Evolutionary conservation across 2,888 invertebrate genomes (phyloP).

Genomic region (Parapristionchus giblindavisi): DNA sequence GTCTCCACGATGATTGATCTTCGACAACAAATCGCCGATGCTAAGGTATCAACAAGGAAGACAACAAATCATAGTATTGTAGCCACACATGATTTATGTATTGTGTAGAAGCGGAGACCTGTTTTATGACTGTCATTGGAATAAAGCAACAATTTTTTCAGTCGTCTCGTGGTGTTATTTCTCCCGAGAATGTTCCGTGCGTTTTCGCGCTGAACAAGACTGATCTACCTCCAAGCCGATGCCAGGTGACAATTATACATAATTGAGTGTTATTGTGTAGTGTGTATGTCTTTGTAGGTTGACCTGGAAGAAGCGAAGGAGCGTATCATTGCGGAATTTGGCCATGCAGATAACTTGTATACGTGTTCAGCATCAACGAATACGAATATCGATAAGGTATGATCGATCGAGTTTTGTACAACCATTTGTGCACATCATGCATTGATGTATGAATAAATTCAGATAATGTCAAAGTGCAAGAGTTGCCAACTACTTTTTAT

Average conservation of each 20-base stretch:
- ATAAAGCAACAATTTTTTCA: constrained; percentile 11
- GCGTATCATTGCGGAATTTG: constrained; percentile 1
- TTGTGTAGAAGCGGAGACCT: background rate
- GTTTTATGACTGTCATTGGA: background rate
- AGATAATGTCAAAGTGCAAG: background rate
- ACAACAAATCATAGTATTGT: too few relatives aligned
- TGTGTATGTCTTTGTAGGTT: background rate
- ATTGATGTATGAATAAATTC: constrained; percentile 28
- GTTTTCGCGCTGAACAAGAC: constrained; percentile 54
- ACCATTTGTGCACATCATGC: background rate
- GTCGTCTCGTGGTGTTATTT: constrained; percentile 28
- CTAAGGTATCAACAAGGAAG: too few relatives aligned
- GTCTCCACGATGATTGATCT: constrained; percentile 47
- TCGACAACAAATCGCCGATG: constrained; percentile 47
- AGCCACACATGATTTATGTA: too few relatives aligned
- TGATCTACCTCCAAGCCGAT: constrained; percentile 45
- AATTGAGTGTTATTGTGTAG: background rate
- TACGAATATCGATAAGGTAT: constrained; percentile 47
- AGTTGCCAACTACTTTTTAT: too few relatives aligned
- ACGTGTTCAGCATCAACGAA: constrained; percentile 45
- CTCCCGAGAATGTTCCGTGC: constrained; percentile 37
- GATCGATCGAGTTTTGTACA: background rate
- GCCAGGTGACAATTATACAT: constrained; percentile 41
- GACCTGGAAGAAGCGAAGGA: constrained; percentile 18
- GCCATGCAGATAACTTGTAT: constrained; percentile 38